Conservation (phyloP, 2,113 vertebrate species). For the Gallinago undulata region DNA sequence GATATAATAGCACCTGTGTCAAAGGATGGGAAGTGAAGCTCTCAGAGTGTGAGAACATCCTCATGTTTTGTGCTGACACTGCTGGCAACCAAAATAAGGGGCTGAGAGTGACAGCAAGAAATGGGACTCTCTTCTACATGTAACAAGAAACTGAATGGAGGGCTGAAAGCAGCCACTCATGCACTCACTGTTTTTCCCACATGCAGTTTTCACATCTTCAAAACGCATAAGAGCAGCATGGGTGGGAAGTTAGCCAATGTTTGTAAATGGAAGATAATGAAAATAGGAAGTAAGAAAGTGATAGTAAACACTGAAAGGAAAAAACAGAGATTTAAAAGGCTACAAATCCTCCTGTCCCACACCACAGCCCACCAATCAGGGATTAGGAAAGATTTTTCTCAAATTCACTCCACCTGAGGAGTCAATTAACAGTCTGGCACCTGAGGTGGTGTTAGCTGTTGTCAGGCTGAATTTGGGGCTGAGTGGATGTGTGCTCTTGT, state of each 20-base stretch:
- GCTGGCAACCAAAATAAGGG: neutral
- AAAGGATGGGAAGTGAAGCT: neutral
- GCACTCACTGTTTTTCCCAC: neutral
- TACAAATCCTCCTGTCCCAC: neutral
- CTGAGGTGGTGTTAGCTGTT: neutral
- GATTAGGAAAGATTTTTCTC: neutral
- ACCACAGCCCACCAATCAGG: accelerated
- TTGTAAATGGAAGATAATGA: neutral
- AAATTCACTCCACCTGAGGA: neutral
- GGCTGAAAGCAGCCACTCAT: neutral
- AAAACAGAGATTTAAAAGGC: neutral
- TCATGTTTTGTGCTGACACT: neutral
- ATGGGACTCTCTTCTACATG: neutral
- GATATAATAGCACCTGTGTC: neutral
- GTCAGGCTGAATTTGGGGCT: neutral
- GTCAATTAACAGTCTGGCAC: neutral
- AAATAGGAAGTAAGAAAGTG: neutral
- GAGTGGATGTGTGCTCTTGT: neutral
- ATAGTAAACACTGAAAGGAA: neutral
- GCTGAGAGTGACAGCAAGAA: neutral
- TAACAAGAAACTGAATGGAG: neutral
- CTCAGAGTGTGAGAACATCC: neutral
- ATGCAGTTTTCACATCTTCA: neutral
- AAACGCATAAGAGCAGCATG: accelerated
- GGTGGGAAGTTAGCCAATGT: neutral